Percentiles rank a stretch among this genome's conserved stretches.
Evolutionary conservation across 2,888 invertebrate species (phyloP).

Genomic region (Megamerina dolium): DNA sequence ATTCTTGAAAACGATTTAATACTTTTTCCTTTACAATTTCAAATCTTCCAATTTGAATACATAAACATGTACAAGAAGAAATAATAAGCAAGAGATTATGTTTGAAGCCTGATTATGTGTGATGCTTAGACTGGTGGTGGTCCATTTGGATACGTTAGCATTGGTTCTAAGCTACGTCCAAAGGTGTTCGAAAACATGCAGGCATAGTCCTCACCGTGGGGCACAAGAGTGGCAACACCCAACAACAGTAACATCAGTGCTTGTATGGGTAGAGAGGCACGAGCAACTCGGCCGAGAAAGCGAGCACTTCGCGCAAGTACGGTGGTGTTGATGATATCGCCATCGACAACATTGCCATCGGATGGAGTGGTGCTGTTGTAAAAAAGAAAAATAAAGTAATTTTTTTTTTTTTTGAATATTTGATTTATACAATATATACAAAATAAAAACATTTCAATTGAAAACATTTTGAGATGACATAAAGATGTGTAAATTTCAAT

Average conservation of each 20-base stretch:
- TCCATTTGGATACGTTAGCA: conserved; percentile 85
- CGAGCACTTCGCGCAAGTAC: conserved; percentile 70
- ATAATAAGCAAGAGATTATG: too few species aligned
- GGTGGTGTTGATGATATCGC: conserved; percentile 58
- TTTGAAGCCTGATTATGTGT: too few species aligned
- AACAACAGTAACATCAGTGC: conserved; percentile 87
- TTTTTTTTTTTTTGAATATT: background rate
- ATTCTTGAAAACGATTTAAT: background rate
- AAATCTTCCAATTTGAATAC: too few species aligned
- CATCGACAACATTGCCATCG: conserved; percentile 44
- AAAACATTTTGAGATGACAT: background rate
- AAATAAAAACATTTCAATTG: background rate
- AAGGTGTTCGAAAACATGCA: conserved; percentile 81
- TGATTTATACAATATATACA: background rate
- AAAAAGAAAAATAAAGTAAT: background rate
- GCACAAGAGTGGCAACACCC: conserved; percentile 87
- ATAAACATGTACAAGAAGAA: too few species aligned
- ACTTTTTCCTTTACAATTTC: too few species aligned
- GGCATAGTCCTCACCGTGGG: conserved; percentile 77
- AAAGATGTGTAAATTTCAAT: too few species aligned
- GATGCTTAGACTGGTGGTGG: conserved; percentile 77
- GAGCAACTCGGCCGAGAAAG: conserved; percentile 82
- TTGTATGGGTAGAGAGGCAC: conserved; percentile 90
- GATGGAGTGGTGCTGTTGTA: conserved; percentile 15
- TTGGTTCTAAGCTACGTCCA: conserved; percentile 77